Conservation (phyloP, 2,797 vertebrate species). For the Tarsius wallacei region DNA sequence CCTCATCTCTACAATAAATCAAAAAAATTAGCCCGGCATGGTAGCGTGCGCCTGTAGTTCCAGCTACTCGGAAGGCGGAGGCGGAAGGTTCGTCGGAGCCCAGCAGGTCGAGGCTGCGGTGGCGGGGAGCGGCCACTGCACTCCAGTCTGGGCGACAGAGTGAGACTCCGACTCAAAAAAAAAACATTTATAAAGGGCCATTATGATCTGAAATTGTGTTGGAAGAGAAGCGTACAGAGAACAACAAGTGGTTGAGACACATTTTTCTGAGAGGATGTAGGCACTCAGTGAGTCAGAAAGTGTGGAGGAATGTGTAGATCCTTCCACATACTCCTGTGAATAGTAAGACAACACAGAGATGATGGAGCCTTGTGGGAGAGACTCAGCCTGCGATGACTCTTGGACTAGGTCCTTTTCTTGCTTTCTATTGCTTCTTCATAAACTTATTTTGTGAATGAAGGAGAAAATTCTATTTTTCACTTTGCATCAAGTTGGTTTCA, state of each 20-base stretch:
- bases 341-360: not conserved
- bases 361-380: not conserved
- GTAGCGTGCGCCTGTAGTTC: too few species aligned
- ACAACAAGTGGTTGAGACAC: not conserved
- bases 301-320: too few species aligned
- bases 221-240: not conserved
- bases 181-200: not conserved
- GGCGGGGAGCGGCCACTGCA: too few species aligned
- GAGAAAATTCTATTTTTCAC: constrained; percentile 9
- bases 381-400: not conserved
- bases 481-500: constrained; percentile 17
- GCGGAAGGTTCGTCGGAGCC: too few species aligned
- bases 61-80: too few species aligned
- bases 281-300: not conserved
- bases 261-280: not conserved
- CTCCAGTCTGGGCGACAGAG: too few species aligned
- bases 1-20: too few species aligned
- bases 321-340: not conserved
- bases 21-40: too few species aligned
- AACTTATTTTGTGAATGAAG: not conserved
- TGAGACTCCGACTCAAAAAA: too few species aligned
- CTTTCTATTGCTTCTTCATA: not conserved
- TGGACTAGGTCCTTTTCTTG: not conserved
- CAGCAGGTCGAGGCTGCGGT: too few species aligned
- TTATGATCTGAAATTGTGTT: not conserved